phyloP scores from a whole-genome alignment of 2,113 vertebrate genomes.

The Dipodomys stephensi region DNA sequence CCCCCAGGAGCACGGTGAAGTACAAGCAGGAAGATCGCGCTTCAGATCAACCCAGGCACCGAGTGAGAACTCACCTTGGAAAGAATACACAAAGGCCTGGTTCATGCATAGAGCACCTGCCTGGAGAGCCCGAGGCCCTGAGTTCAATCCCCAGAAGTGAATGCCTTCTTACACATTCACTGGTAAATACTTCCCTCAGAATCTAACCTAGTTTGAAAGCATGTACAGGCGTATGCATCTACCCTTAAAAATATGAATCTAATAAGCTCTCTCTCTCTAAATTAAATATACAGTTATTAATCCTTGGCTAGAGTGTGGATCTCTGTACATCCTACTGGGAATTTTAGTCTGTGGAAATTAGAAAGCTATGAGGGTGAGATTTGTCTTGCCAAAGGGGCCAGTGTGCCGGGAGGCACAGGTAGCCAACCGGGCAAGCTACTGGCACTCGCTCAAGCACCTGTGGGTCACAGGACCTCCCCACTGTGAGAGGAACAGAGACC shows the following conservation, averaged over 20 bases:
- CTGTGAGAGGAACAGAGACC: neutral
- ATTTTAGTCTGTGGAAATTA: conserved; percentile 31
- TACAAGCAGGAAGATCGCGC: too few species aligned
- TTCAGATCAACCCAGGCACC: too few species aligned
- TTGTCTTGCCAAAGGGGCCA: conserved; percentile 6
- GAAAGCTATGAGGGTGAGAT: conserved; percentile 6
- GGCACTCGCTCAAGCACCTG: conserved; percentile 56
- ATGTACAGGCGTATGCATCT: neutral
- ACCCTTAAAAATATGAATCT: neutral
- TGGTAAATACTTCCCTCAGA: neutral
- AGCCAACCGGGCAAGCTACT: conserved; percentile 50
- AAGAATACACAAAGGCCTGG: too few species aligned
- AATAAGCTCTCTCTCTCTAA: neutral
- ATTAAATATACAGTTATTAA: neutral
- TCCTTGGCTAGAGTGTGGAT: neutral
- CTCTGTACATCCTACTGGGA: neutral
- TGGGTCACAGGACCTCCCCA: neutral
- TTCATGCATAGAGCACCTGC: too few species aligned
- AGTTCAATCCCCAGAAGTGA: too few species aligned
- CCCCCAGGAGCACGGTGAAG: too few species aligned
- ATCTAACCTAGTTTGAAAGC: neutral
- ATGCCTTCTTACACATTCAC: neutral
- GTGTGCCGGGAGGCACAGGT: neutral
- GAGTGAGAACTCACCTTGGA: too few species aligned
- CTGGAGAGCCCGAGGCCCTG: too few species aligned